Base-by-base conservation (phyloP, 92 coral and sea anemone genomes). In the Pocillopora meandrina region DNA sequence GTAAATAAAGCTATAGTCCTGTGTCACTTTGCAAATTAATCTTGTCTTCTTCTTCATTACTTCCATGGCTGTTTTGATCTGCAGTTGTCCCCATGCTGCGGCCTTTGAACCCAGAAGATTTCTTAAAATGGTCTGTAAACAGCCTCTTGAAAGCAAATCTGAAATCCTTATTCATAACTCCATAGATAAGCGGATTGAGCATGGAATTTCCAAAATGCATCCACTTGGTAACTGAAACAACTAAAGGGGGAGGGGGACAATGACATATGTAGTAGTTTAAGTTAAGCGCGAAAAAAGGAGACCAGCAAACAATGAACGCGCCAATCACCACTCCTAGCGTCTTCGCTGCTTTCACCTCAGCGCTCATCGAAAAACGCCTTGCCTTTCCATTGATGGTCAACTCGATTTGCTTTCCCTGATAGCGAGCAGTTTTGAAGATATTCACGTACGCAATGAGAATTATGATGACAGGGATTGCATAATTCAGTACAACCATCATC, bases 131-230 rank as follows among this genome's bases (percentile, higher is more conserved):
- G 55, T 1, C 55, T 5, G 82, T 65, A 23, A 92, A 81, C 63
- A 94, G 75, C 71, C 89, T 90, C 79, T 89, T 87, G 84, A 96
- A 96, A 18, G 93, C 98, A 36, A 87, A 88, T 14, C 95, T 87
- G 65, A 96, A 96, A 69, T 94, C 98, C 74, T 87, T 94, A 75
- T 96, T 96, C 94, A 96, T 90, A 20, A 95, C 90, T 47, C 98
- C 99, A 76, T 96, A 96, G 20, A 96, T 96, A 31, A 96, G 72
- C 9, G 99, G 99, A 67, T 96, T 96, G 14, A 90, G 84, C 79
- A 94, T 92, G 11, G 96, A 92, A 79, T 96, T 96, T 9, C 98
- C 98, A 71, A 94, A 96, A 80, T 96, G 99, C 81, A 96, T 93
- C 98, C 96, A 92, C 75, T 96, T 96, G 11, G 97, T 93, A 9